phyloP scores from a whole-genome alignment of 1,140 invertebrate genomes.

The Akabosia matsudoensis region DNA sequence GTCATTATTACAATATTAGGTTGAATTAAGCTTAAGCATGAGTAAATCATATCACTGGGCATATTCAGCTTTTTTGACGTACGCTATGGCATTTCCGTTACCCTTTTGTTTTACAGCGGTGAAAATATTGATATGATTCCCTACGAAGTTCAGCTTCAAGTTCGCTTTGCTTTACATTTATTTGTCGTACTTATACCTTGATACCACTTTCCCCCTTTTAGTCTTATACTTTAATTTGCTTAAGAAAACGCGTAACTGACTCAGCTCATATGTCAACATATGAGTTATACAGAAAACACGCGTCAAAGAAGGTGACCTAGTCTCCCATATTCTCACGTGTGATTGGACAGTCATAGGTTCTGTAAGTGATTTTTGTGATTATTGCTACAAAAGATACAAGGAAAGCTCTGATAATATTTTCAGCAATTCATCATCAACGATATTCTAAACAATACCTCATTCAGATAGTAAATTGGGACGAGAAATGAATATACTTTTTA shows the following conservation, averaged over 20 bases:
- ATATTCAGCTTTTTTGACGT: not conserved
- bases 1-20: too few species aligned
- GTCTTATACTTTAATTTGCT: too few species aligned
- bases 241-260: too few species aligned
- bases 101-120: not conserved
- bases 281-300: not conserved
- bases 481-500: not conserved
- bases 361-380: not conserved
- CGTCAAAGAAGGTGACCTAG: conserved; percentile 6
- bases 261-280: not conserved
- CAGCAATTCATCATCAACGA: not conserved
- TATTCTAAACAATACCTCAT: not conserved
- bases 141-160: too few species aligned
- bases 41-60: too few species aligned
- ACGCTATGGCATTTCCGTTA: not conserved
- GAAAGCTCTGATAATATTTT: too few species aligned
- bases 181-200: too few species aligned
- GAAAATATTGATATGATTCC: too few species aligned
- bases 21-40: too few species aligned
- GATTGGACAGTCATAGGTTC: not conserved
- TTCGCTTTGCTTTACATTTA: too few species aligned
- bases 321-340: not conserved
- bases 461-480: not conserved
- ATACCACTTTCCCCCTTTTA: too few species aligned
- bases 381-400: not conserved